Evolutionary conservation across 1,140 invertebrate species (phyloP).

Genomic region (Mylabris phalerata): DNA sequence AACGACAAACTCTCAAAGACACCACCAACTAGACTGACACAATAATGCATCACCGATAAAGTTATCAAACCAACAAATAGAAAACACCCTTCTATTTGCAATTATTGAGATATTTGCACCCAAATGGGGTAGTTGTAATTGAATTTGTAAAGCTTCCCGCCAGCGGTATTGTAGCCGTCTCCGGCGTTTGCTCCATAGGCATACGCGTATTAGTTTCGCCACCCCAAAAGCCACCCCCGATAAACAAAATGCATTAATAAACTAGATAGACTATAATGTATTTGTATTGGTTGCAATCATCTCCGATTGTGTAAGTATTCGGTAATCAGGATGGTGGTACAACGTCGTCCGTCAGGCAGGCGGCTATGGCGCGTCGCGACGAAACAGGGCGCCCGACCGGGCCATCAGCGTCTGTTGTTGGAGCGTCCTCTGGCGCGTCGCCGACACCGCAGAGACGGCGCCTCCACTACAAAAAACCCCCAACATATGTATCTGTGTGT

Average conservation of each 20-base stretch:
- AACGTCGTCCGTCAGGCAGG: slow-evolving; percentile 25
- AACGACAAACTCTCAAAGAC: neutral
- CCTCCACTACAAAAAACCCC: slow-evolving; percentile 22
- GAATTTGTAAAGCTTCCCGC: too few relatives aligned
- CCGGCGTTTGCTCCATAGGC: too few relatives aligned
- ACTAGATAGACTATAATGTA: neutral
- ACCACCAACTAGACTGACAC: neutral
- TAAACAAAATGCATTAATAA: neutral
- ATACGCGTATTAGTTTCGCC: neutral
- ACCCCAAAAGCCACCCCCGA: neutral
- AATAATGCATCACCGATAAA: too few relatives aligned
- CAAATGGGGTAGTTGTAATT: too few relatives aligned
- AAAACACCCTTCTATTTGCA: too few relatives aligned
- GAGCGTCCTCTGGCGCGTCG: slow-evolving; percentile 21
- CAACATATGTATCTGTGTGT: neutral
- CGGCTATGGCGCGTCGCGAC: slow-evolving; percentile 22
- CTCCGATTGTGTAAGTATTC: slow-evolving; percentile 23
- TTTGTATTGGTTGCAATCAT: slow-evolving; percentile 20
- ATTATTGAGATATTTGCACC: too few relatives aligned
- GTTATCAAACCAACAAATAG: too few relatives aligned
- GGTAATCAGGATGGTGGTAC: slow-evolving; percentile 19
- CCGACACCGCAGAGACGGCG: slow-evolving; percentile 23
- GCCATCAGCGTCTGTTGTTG: slow-evolving; percentile 22
- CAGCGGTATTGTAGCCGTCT: too few relatives aligned
- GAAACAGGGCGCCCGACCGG: slow-evolving; percentile 20